Percentiles rank a stretch among this genome's conserved stretches.
These are phyloP conservation scores for Catajapyx aquilonaris DNA, from an alignment of 1,140 invertebrate species.

Conservation along the genomic window DNA sequence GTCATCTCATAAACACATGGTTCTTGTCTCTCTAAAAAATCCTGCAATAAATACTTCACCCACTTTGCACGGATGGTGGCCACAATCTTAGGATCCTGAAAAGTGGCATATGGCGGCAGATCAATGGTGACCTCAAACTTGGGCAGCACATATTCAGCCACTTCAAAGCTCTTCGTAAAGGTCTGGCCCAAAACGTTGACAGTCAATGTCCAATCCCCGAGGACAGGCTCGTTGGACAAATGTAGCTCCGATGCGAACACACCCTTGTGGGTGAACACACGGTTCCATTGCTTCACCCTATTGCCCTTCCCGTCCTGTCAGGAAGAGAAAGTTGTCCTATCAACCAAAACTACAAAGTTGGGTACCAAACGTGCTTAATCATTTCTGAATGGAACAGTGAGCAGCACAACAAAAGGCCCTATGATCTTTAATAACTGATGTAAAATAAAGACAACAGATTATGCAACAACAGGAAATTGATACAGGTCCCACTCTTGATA, in stretches of 20 bases:
- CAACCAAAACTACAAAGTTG: too few species aligned
- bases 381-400: too few species aligned
- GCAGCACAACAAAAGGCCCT: too few species aligned
- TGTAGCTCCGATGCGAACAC: constrained; percentile 57
- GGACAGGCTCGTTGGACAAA: constrained; percentile 60
- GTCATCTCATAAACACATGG: neutral
- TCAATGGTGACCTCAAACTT: constrained; percentile 75
- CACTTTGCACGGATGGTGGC: constrained; percentile 68
- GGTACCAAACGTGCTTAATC: too few species aligned
- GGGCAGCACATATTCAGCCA: constrained; percentile 80
- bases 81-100: constrained; percentile 50
- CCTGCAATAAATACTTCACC: constrained; percentile 15
- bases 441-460: too few species aligned
- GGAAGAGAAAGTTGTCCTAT: too few species aligned
- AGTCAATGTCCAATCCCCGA: constrained; percentile 77
- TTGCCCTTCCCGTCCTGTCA: constrained; percentile 54
- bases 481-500: too few species aligned
- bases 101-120: constrained; percentile 54
- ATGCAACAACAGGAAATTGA: too few species aligned
- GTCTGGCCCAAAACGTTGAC: constrained; percentile 36
- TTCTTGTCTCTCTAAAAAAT: neutral
- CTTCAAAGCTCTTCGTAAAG: constrained; percentile 47
- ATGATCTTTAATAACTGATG: too few species aligned
- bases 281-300: constrained; percentile 55
- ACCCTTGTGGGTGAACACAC: constrained; percentile 42